Evolutionary conservation across 2,113 vertebrate genomes (phyloP), one percentile per base, ranked within the genome.

Genomic region (Oreochromis niloticus): DNA sequence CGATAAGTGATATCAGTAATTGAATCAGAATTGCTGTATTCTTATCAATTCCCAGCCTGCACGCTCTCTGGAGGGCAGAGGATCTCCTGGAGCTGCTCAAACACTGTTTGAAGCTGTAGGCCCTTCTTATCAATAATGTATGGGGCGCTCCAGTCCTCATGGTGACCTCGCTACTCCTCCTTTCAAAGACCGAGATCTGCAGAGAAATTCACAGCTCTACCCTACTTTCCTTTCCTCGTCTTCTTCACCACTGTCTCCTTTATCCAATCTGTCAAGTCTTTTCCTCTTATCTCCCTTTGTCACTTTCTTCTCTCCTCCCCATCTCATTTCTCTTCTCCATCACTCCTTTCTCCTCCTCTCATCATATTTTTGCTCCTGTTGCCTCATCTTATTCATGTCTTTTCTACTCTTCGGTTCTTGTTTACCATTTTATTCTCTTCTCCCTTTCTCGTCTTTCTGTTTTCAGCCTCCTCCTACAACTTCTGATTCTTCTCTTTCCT

Each of bases 111-210:
- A 91, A 80, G 80, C 80, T 24, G 4, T 12, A 13, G 5, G 24
- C 78, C 85, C 82, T 54, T 88, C 84, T 57, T 30, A 78, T 93
- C 41, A 90, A 91, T 91, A 90, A 90, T 68, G 54, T 9, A 93
- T 85, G 39, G 16, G 32, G 56, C 4, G 71, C 85, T 84, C 7
- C 85, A 43, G 39, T 30, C 80, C 39, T 9, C 55, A 27, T 43
- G 56, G 22, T 55, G 22, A 81, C 80, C 22, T 9, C 13, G 5
- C 80, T 66, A 61, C 89, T 88, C 85, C 85, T 86, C 89, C 85
- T 88, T 82, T 89, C 43, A 80, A 80, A 88, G 7, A 10, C 55
- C 9, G 4, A 22, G 54, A 54, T 59, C 75, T 19, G 3, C 50
- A 1, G 80, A 84, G 85, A 84, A 13, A 6, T 39, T 59, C 36